Base-by-base conservation (phyloP, 2,888 invertebrate genomes). In the Cryptosula pallasiana region DNA sequence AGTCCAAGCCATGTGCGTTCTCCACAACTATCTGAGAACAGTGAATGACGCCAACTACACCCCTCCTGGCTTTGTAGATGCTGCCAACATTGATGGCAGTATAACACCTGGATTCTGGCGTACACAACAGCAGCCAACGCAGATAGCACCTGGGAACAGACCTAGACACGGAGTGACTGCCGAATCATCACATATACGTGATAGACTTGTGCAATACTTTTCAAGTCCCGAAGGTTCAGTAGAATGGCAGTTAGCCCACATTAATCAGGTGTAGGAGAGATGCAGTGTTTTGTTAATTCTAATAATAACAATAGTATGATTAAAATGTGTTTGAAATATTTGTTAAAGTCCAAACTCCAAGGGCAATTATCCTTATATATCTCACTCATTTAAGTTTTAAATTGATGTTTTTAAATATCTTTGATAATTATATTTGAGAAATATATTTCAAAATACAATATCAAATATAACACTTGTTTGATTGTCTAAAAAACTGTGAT, bases 11-110 rank as follows among this genome's bases (percentile, higher is more conserved):
- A 13, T 25, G 3, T 63, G 63, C 27, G 63, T 32, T 5, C 63
- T 63, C 9, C 63, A 63, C 63, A 63, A 63, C n/a, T 63, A 32
- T n/a, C 27, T 63, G 3, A 2, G 63, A 27, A 32, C 13, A 9
- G 34, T 29, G 13, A 32, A 9, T 1, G 29, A 29, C 9, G 32
- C 63, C 2, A 63, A 9, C 63, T 63, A 63, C n/a, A 5, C 3
- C 2, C 63, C 63, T 29, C 63, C 63, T 13, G 63, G 63, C 5
- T 63, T 32, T 63, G 63, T 32, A 9, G 63, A 63, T 34, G 32
- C n/a, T 13, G 2, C 32, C 9, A 5, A n/a, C 9, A n/a, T 13
- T 2, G 32, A 25, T 63, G 63, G 63, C 3, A 32, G 9, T 5
- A 32, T 63, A 16, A 3, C 2, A 3, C 29, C 25, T 25, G 63